These are phyloP conservation scores for Ptiloglossa arizonensis DNA, from an alignment of 1,140 invertebrate genomes.

Conservation along the genomic window DNA sequence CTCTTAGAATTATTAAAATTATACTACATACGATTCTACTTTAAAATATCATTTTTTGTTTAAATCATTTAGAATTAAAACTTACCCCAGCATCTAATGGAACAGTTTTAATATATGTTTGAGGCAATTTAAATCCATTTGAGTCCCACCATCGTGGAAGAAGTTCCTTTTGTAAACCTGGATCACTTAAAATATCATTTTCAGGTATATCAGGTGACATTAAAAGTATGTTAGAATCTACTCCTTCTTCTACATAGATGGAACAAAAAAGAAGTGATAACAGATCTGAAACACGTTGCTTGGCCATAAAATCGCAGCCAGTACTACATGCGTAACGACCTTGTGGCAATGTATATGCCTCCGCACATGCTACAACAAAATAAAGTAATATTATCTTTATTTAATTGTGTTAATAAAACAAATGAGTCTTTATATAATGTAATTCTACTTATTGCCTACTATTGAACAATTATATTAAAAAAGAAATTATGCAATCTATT, in stretches of 20 bases:
- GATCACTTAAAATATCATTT: slow-evolving; percentile 77
- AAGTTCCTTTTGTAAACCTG: slow-evolving; percentile 76
- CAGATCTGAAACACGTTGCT: slow-evolving; percentile 70
- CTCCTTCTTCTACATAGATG: slow-evolving; percentile 71
- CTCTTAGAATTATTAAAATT: slow-evolving; percentile 1
- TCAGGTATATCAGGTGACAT: slow-evolving; percentile 76
- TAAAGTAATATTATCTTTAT: slow-evolving; percentile 6
- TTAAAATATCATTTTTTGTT: background rate
- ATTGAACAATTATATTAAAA: background rate
- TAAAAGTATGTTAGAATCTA: slow-evolving; percentile 72
- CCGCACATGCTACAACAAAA: slow-evolving; percentile 75
- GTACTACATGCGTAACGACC: slow-evolving; percentile 74
- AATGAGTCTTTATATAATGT: background rate
- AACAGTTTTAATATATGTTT: slow-evolving; percentile 79
- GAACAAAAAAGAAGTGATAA: slow-evolving; percentile 70
- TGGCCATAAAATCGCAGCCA: slow-evolving; percentile 78
- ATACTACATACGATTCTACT: background rate
- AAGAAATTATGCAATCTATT: background rate
- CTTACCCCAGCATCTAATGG: slow-evolving; percentile 76
- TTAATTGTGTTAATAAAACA: background rate
- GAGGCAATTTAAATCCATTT: slow-evolving; percentile 77
- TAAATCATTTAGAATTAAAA: background rate
- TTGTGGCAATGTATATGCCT: slow-evolving; percentile 74
- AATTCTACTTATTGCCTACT: background rate
- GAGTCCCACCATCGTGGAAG: slow-evolving; percentile 77